These are phyloP conservation scores for Ammodytes dubius DNA, from an alignment of 2,113 vertebrate species.

Conservation along the genomic window DNA sequence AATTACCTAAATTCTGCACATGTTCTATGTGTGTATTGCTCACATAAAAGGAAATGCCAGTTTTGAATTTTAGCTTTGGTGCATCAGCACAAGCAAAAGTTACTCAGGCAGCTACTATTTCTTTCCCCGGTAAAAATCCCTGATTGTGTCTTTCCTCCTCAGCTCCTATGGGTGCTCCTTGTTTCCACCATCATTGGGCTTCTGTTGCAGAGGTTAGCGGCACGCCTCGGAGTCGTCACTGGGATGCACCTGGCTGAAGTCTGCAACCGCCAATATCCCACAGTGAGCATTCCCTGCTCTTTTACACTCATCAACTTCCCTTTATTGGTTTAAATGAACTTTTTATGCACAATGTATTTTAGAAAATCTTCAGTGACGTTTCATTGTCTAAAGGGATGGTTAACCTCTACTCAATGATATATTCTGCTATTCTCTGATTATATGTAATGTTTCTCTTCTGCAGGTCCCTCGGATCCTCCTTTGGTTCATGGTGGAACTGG, in stretches of 20 bases:
- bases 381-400: slow-evolving; percentile 2
- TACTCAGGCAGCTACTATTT: not conserved
- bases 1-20: not conserved
- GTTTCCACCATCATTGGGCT: slow-evolving; percentile 92
- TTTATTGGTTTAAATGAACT: not conserved
- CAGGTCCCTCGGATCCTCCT: slow-evolving; percentile 93
- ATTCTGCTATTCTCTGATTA: not conserved
- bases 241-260: slow-evolving; percentile 97
- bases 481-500: slow-evolving; percentile 96
- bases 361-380: not conserved
- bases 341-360: not conserved
- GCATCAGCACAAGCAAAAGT: not conserved
- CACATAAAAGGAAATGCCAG: not conserved
- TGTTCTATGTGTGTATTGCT: not conserved
- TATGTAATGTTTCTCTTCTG: not conserved
- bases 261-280: slow-evolving; percentile 93
- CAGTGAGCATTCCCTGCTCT: slow-evolving; percentile 77
- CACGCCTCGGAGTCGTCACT: slow-evolving; percentile 93
- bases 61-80: not conserved
- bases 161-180: slow-evolving; percentile 96
- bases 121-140: not conserved
- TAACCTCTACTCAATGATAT: not conserved
- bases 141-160: slow-evolving; percentile 32
- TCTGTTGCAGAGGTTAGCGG: slow-evolving; percentile 93
- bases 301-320: not conserved